A percentile compares a stretch with the other conserved stretches of the same genome.
These are phyloP conservation scores for Psilopogon haemacephalus DNA, from an alignment of 2,113 vertebrate species.

Conservation along the genomic window DNA sequence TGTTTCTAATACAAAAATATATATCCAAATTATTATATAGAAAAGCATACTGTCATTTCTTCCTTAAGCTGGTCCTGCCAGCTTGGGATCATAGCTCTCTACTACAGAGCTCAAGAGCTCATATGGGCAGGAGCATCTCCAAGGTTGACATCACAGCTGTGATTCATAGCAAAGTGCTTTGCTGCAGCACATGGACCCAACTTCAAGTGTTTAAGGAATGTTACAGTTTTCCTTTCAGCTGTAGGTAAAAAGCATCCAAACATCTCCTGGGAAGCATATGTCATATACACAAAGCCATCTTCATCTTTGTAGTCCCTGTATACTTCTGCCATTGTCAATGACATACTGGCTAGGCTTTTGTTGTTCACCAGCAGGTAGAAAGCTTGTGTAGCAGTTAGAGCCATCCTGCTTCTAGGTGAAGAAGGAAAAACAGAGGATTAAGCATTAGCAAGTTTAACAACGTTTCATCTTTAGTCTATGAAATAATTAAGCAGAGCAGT, in stretches of 20 bases:
- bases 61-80: slow-evolving; percentile 57
- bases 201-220: slow-evolving; percentile 15
- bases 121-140: slow-evolving; percentile 24
- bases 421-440: background rate
- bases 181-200: background rate
- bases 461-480: background rate
- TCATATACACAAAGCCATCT: slow-evolving; percentile 94
- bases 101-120: slow-evolving; percentile 25
- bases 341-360: slow-evolving; percentile 85
- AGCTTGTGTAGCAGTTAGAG: slow-evolving; percentile 85
- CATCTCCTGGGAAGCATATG: slow-evolving; percentile 93
- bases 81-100: slow-evolving; percentile 39
- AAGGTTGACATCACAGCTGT: background rate
- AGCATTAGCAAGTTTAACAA: background rate
- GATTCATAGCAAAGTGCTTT: background rate
- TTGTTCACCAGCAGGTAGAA: slow-evolving; percentile 90
- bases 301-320: slow-evolving; percentile 89
- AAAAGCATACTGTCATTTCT: slow-evolving; percentile 16
- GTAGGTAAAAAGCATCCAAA: slow-evolving; percentile 72
- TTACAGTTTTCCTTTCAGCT: background rate
- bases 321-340: slow-evolving; percentile 88
- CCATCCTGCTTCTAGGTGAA: slow-evolving; percentile 83
- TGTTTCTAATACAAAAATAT: slow-evolving; percentile 61
- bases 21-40: slow-evolving; percentile 13
- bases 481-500: background rate